phyloP scores from a whole-genome alignment of 2,888 invertebrate genomes.

The Oxytorus armatus region DNA sequence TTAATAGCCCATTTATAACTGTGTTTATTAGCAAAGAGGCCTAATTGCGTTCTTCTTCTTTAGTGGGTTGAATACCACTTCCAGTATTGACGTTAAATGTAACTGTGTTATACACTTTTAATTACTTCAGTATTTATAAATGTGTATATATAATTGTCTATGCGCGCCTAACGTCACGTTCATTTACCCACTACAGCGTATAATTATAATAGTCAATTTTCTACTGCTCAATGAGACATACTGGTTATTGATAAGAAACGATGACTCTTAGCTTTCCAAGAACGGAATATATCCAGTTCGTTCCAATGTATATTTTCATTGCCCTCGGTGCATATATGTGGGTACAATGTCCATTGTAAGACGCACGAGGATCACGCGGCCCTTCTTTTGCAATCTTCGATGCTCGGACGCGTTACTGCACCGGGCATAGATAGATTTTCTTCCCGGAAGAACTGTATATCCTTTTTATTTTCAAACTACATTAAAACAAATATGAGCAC shows the following conservation, averaged over 20 bases:
- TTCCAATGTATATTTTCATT: slow-evolving; percentile 3
- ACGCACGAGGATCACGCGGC: slow-evolving; percentile 37
- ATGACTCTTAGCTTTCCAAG: neutral
- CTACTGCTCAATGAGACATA: slow-evolving; percentile 11
- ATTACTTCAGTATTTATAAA: too few relatives aligned
- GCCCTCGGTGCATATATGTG: neutral
- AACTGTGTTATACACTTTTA: too few relatives aligned
- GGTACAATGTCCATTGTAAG: slow-evolving; percentile 42
- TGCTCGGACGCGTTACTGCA: too few relatives aligned
- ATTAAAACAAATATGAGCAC: too few relatives aligned
- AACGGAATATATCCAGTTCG: neutral
- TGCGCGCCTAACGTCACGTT: too few relatives aligned
- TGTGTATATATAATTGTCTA: too few relatives aligned
- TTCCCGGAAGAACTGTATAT: neutral
- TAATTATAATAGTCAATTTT: neutral
- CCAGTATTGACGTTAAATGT: too few relatives aligned
- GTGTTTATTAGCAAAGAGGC: too few relatives aligned
- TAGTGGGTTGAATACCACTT: too few relatives aligned
- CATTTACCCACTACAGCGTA: too few relatives aligned
- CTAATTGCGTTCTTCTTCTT: too few relatives aligned
- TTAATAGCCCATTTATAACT: too few relatives aligned
- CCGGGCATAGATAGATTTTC: neutral
- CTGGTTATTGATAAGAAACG: slow-evolving; percentile 32
- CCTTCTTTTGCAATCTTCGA: slow-evolving; percentile 25
- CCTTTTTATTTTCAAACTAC: neutral